Evolutionary conservation across 2,888 invertebrate genomes (phyloP).

Genomic region (Vanessa cardui): DNA sequence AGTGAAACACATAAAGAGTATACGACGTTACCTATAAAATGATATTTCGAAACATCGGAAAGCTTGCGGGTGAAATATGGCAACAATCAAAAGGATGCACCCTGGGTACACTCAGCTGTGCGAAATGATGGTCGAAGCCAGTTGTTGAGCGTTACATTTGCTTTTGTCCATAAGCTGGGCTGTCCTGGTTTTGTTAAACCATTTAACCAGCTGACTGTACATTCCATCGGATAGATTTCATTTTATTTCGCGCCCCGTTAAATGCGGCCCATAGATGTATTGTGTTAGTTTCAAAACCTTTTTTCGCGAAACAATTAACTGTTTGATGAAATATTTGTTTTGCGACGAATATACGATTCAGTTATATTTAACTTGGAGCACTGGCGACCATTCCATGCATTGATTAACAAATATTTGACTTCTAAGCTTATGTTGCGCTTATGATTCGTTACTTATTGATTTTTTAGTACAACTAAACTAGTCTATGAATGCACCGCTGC

Average conservation of each 20-base stretch:
- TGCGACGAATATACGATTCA: no score
- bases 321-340: background rate
- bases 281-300: conserved; percentile 42
- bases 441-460: no score
- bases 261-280: conserved; percentile 46
- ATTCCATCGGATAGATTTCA: conserved; percentile 58
- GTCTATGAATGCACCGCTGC: no score
- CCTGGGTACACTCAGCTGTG: conserved; percentile 35
- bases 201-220: conserved; percentile 24
- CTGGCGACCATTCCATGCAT: no score
- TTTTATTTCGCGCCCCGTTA: conserved; percentile 59
- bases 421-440: no score
- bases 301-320: conserved; percentile 22
- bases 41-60: conserved; percentile 15
- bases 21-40: conserved; percentile 20
- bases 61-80: conserved; percentile 52
- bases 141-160: conserved; percentile 22
- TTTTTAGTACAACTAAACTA: no score
- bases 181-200: conserved; percentile 16
- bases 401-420: no score
- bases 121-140: conserved; percentile 19
- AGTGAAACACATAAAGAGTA: background rate
- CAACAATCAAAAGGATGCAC: conserved; percentile 59
- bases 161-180: conserved; percentile 7
- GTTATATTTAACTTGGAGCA: no score